phyloP scores from a whole-genome alignment of 2,888 invertebrate species.

The Sesia apiformis region DNA sequence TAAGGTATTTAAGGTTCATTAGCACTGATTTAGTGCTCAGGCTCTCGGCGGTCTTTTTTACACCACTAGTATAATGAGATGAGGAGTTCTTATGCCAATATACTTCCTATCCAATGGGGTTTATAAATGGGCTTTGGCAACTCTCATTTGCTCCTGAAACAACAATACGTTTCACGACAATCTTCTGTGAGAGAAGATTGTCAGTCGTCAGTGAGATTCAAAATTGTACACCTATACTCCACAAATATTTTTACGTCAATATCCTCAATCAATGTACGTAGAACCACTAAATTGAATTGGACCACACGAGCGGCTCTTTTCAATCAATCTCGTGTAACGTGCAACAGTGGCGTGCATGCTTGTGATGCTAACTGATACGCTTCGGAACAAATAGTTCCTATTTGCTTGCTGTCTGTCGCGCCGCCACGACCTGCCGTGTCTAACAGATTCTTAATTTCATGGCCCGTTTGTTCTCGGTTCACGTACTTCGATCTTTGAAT shows the following conservation, averaged over 20 bases:
- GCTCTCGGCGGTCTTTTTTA: no score
- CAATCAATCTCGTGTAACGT: slow-evolving; percentile 29
- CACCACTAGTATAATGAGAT: no score
- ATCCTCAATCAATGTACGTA: background rate
- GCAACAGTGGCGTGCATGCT: slow-evolving; percentile 15
- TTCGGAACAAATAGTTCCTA: slow-evolving; percentile 46
- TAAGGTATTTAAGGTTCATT: no score
- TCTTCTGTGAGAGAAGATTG: no score
- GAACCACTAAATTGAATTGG: background rate
- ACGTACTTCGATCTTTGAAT: slow-evolving; percentile 12
- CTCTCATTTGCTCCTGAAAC: no score
- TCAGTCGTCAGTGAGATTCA: no score
- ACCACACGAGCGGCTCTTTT: slow-evolving; percentile 10
- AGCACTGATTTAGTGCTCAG: no score
- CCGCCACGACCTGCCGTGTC: slow-evolving; percentile 11
- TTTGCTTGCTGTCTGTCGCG: slow-evolving; percentile 48
- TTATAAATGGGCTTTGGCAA: no score
- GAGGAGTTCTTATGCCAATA: no score
- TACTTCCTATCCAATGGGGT: no score
- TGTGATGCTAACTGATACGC: slow-evolving; percentile 26
- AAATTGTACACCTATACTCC: no score
- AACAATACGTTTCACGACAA: no score
- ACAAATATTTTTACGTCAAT: background rate
- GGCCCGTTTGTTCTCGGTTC: slow-evolving; percentile 39
- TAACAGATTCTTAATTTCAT: slow-evolving; percentile 62